Evolutionary conservation across 1,140 invertebrate genomes (phyloP).

Genomic region (Pantala flavescens): DNA sequence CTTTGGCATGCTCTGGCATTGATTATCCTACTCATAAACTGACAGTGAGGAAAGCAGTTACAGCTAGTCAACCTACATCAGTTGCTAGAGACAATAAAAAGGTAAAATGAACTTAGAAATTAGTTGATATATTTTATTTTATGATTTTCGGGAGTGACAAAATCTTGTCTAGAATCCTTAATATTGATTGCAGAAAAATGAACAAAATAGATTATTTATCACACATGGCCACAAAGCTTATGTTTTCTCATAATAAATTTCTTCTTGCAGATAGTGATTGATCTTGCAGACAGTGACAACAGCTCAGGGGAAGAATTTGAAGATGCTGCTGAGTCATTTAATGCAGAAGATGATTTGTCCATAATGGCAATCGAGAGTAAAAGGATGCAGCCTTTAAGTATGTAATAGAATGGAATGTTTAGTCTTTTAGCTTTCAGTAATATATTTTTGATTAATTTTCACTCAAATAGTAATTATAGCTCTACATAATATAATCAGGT

Average conservation of each 20-base stretch:
- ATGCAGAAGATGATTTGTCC: constrained; percentile 77
- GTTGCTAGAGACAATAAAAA: constrained; percentile 44
- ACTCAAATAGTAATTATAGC: no score
- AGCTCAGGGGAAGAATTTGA: constrained; percentile 77
- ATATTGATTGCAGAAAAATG: no score
- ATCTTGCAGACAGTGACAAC: constrained; percentile 49
- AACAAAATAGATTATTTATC: no score
- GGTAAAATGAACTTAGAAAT: constrained; percentile 28
- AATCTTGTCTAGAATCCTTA: no score
- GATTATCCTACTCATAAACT: constrained; percentile 58
- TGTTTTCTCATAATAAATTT: no score
- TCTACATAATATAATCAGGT: no score
- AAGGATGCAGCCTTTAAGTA: neutral
- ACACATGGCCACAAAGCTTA: no score
- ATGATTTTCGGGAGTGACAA: constrained; percentile 30
- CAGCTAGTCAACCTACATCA: constrained; percentile 18
- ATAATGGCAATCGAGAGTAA: constrained; percentile 30
- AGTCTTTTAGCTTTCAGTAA: constrained; percentile 14
- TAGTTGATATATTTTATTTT: constrained; percentile 15
- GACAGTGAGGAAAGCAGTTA: constrained; percentile 41
- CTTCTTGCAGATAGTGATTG: constrained; percentile 38
- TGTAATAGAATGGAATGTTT: neutral
- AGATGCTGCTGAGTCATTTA: constrained; percentile 66
- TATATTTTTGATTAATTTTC: constrained; percentile 12
- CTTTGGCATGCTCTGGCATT: constrained; percentile 60